Percentiles rank a stretch among this genome's conserved stretches.
Conservation (phyloP, 2,113 vertebrate species). For the Eira barbara region DNA sequence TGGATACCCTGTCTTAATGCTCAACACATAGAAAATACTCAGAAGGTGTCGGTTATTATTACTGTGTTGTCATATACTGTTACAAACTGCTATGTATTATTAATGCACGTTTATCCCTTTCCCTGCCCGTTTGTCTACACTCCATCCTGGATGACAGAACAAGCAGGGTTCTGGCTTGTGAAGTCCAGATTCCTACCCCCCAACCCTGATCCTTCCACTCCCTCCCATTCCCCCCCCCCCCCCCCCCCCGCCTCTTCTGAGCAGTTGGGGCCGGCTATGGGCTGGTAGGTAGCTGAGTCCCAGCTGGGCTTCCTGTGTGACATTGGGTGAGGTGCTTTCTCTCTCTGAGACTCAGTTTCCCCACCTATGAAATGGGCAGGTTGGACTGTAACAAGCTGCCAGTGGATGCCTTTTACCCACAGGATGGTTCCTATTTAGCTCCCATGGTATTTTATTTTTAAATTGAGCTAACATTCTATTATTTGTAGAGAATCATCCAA, state of each 20-base stretch:
- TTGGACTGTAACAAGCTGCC: background rate
- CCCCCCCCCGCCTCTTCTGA: background rate
- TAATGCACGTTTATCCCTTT: background rate
- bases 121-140: background rate
- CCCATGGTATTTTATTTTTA: background rate
- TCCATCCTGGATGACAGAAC: background rate
- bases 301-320: background rate
- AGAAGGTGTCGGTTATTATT: background rate
- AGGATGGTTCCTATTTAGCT: background rate
- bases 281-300: background rate
- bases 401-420: background rate
- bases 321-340: background rate
- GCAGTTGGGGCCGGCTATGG: background rate
- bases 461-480: background rate
- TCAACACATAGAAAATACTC: background rate
- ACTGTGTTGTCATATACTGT: background rate
- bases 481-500: background rate
- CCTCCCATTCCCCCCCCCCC: background rate
- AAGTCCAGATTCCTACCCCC: background rate
- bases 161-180: background rate
- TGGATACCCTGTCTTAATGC: background rate
- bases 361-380: background rate
- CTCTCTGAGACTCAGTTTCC: background rate
- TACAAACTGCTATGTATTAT: background rate
- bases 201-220: accelerated